phyloP scores from a whole-genome alignment of 2,888 invertebrate genomes.

The Oxycera nigricornis region DNA sequence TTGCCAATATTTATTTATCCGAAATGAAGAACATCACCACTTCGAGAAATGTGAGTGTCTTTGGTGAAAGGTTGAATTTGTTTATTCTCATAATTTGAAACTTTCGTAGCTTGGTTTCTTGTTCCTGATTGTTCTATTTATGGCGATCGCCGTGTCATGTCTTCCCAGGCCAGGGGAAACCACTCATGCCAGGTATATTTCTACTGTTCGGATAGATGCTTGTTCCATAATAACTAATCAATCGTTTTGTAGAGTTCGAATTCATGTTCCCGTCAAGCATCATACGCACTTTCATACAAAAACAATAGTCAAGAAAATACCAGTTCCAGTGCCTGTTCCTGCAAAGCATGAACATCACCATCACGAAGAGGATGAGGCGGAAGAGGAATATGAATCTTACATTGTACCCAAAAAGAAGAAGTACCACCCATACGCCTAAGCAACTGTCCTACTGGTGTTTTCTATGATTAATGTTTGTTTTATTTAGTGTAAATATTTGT shows the following conservation, averaged over 20 bases:
- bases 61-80: too few relatives aligned
- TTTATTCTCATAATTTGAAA: too few relatives aligned
- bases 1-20: not conserved
- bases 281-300: constrained; percentile 62
- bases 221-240: not conserved
- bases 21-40: too few relatives aligned
- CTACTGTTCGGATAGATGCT: not conserved
- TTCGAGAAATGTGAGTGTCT: too few relatives aligned
- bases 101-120: not conserved
- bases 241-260: constrained; percentile 55
- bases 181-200: not conserved
- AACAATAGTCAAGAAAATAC: constrained; percentile 61
- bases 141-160: not conserved
- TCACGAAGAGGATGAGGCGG: constrained; percentile 53
- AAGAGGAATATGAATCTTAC: constrained; percentile 59
- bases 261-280: constrained; percentile 62
- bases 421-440: constrained; percentile 20
- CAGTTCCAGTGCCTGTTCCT: constrained; percentile 59
- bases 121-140: not conserved
- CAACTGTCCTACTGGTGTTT: not conserved
- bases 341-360: constrained; percentile 56
- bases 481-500: not conserved
- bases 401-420: constrained; percentile 40
- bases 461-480: not conserved
- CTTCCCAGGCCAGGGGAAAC: not conserved